Evolutionary conservation across 2,797 vertebrate genomes (phyloP), one percentile per base, ranked within the genome.

Genomic region (Enoplosus armatus): DNA sequence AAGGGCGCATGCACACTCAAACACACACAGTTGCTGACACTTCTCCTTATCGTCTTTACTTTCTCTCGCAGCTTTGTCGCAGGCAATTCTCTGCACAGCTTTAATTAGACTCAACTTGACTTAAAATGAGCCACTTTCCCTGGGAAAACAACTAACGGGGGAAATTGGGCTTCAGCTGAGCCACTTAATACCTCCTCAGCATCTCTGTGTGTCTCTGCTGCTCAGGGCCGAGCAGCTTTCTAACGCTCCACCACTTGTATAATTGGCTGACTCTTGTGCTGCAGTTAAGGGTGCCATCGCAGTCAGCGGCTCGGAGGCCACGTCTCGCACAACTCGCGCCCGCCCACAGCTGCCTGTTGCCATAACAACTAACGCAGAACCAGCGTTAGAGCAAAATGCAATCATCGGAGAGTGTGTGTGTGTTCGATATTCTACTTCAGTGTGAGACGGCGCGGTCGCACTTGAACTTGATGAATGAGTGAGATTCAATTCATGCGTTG

Each of bases 41-140:
- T 27, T 62, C 68, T 63, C 18, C 58, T 73, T 65, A 83, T 81
- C 39, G 12, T 68, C 69, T 69, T 69, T 39, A 18, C 67, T 70
- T 50, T 59, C 58, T 71, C 60, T 63, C 26, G 2, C 68, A 56
- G 69, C 74, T 61, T 75, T 63, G 75, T 82, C 15, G 41, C 55
- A 47, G 39, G 55, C 70, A 22, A 47, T 81, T 77, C 70, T 80
- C 80, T 60, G 33, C 65, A 16, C 67, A 56, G 69, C 77, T 79
- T 82, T 85, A 90, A 87, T 89, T 87, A 80, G 77, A 79, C 59
- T 72, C 56, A 77, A 77, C 72, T 83, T 20, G 63, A 82, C 79
- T 85, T 69, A 68, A 76, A 85, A 75, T 83, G 71, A 84, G 72
- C 66, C 79, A 72, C 75, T 87, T 82, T 85, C 65, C 26, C 66